A percentile compares a stretch with the other conserved stretches of the same genome.
phyloP scores from a whole-genome alignment of 2,888 invertebrate genomes.

The Eupithecia vulgata region DNA sequence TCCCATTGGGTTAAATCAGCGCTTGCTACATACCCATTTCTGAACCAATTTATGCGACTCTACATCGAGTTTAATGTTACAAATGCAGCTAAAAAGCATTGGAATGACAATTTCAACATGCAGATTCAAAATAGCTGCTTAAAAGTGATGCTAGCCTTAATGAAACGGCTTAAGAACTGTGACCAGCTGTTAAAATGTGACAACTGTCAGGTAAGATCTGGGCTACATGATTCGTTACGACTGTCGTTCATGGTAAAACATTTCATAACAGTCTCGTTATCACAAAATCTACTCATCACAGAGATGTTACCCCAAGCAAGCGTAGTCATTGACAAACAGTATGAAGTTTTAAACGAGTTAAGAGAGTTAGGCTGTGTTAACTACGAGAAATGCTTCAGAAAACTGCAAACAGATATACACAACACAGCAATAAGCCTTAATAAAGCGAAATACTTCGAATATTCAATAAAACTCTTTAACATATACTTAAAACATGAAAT shows the following conservation, averaged over 20 bases:
- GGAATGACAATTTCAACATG: conserved; percentile 45
- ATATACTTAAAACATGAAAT: conserved; percentile 66
- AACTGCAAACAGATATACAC: conserved; percentile 70
- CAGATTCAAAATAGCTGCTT: conserved; percentile 56
- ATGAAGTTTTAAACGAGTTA: conserved; percentile 57
- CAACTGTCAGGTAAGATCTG: conserved; percentile 61
- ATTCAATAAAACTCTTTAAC: conserved; percentile 67
- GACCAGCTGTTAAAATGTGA: conserved; percentile 71
- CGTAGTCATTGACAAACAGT: conserved; percentile 55
- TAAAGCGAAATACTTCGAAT: conserved; percentile 59
- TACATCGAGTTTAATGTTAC: conserved; percentile 59
- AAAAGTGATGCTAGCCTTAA: conserved; percentile 59
- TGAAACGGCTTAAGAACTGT: conserved; percentile 53
- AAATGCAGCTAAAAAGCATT: conserved; percentile 38
- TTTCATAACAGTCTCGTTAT: conserved; percentile 54
- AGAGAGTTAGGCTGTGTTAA: conserved; percentile 60
- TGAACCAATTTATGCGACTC: conserved; percentile 66
- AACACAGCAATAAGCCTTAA: conserved; percentile 70
- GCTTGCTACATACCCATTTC: conserved; percentile 61
- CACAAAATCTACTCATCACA: conserved; percentile 49
- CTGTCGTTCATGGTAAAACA: conserved; percentile 64
- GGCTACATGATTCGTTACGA: conserved; percentile 68
- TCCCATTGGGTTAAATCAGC: conserved; percentile 51
- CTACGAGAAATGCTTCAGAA: conserved; percentile 62
- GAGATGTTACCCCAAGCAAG: conserved; percentile 48